Evolutionary conservation across 1,140 invertebrate genomes (phyloP).

Genomic region (Notospermus geniculatus): DNA sequence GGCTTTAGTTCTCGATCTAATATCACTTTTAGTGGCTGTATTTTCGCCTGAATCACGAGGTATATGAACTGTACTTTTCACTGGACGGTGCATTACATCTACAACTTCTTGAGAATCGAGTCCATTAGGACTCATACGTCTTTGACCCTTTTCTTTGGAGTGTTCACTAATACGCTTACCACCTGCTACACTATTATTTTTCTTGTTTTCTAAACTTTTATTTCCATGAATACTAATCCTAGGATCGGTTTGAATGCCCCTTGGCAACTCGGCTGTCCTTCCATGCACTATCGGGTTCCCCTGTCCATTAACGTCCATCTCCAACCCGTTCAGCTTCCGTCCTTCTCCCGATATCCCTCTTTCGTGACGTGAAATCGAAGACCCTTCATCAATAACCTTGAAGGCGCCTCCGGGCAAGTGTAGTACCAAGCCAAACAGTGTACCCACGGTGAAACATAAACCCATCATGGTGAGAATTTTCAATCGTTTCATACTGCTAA

Average conservation of each 20-base stretch:
- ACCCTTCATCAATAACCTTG: constrained; percentile 19
- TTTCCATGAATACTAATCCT: too few relatives aligned
- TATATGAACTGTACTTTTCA: constrained; percentile 1
- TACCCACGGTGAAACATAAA: constrained; percentile 43
- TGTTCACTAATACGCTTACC: too few relatives aligned
- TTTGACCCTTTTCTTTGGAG: too few relatives aligned
- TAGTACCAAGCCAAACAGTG: constrained; percentile 44
- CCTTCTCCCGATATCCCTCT: constrained; percentile 5
- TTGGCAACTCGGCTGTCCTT: constrained; percentile 7
- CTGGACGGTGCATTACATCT: background rate
- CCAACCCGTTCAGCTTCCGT: background rate
- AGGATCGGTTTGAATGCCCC: background rate
- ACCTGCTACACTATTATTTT: too few relatives aligned
- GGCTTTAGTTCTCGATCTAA: constrained; percentile 5
- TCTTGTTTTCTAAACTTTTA: too few relatives aligned
- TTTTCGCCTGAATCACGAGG: background rate
- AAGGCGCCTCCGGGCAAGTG: constrained; percentile 39
- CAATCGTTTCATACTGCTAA: constrained; percentile 2
- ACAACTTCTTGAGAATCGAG: background rate
- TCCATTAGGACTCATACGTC: too few relatives aligned
- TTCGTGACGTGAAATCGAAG: constrained; percentile 1
- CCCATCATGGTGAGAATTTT: constrained; percentile 34
- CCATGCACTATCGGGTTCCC: constrained; percentile 1
- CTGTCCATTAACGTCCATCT: background rate
- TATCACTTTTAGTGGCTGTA: background rate